phyloP scores from a whole-genome alignment of 2,888 invertebrate species.

The Carterocephalus palaemon region DNA sequence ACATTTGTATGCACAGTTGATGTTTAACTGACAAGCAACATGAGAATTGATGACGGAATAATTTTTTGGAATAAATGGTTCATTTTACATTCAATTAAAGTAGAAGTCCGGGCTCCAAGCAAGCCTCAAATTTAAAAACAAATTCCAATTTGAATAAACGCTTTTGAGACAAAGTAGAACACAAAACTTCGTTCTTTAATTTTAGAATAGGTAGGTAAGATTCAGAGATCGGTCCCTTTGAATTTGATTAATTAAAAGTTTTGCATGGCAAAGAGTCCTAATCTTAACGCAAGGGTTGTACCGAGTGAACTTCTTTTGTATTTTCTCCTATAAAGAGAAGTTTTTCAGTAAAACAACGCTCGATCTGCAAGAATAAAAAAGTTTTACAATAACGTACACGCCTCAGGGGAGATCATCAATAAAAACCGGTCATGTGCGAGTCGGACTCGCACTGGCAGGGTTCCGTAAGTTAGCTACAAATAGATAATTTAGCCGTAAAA shows the following conservation, averaged over 20 bases:
- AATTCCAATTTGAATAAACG: conserved; percentile 4
- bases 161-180: conserved; percentile 13
- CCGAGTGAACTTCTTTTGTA: conserved; percentile 71
- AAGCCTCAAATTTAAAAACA: conserved; percentile 2
- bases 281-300: conserved; percentile 70
- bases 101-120: background rate
- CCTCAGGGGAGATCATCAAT: conserved; percentile 68
- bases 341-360: conserved; percentile 74
- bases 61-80: no score
- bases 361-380: conserved; percentile 75
- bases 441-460: no score
- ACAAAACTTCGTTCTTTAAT: conserved; percentile 13
- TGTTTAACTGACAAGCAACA: conserved; percentile 28
- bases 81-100: no score
- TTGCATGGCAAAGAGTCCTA: conserved; percentile 60
- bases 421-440: no score
- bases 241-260: conserved; percentile 77
- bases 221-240: conserved; percentile 43
- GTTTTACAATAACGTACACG: conserved; percentile 74
- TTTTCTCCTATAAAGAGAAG: conserved; percentile 69
- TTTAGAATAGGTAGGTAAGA: conserved; percentile 20
- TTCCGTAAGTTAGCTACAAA: no score
- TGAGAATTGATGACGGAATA: conserved; percentile 19
- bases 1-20: conserved; percentile 32
- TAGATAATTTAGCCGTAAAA: no score